Evolutionary conservation across 2,113 vertebrate genomes (phyloP).

Genomic region (Otis tarda): DNA sequence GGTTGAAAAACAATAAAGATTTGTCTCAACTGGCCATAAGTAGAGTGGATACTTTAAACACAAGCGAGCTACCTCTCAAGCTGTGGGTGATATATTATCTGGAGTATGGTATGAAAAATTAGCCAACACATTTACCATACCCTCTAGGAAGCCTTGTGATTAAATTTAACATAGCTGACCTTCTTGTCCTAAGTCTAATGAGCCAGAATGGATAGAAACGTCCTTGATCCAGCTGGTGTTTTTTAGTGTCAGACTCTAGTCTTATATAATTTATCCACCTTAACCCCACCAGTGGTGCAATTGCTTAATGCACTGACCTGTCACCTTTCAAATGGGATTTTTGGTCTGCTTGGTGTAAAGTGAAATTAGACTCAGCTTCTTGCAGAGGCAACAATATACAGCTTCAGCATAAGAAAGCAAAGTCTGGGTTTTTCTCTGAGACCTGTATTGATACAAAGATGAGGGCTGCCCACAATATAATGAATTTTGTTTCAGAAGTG

Average conservation of each 20-base stretch:
- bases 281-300: constrained; percentile 42
- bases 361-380: constrained; percentile 8
- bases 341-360: constrained; percentile 36
- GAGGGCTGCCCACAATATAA: not conserved
- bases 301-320: constrained; percentile 56
- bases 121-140: constrained; percentile 37
- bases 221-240: constrained; percentile 62
- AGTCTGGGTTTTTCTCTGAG: not conserved
- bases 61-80: constrained; percentile 37
- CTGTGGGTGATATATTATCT: constrained; percentile 29
- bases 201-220: constrained; percentile 57
- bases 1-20: constrained; percentile 20
- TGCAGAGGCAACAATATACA: not conserved
- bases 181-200: constrained; percentile 64
- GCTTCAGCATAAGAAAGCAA: not conserved
- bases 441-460: not conserved
- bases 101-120: constrained; percentile 52
- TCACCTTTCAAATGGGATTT: constrained; percentile 45
- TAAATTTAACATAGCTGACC: constrained; percentile 65
- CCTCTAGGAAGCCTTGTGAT: constrained; percentile 47
- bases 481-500: not conserved
- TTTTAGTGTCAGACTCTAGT: constrained; percentile 12
- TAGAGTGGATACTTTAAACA: constrained; percentile 16
- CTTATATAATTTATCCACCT: constrained; percentile 49
- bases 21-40: constrained; percentile 3